These are phyloP conservation scores for Toxotes jaculatrix DNA, from an alignment of 2,113 vertebrate species.

Conservation along the genomic window DNA sequence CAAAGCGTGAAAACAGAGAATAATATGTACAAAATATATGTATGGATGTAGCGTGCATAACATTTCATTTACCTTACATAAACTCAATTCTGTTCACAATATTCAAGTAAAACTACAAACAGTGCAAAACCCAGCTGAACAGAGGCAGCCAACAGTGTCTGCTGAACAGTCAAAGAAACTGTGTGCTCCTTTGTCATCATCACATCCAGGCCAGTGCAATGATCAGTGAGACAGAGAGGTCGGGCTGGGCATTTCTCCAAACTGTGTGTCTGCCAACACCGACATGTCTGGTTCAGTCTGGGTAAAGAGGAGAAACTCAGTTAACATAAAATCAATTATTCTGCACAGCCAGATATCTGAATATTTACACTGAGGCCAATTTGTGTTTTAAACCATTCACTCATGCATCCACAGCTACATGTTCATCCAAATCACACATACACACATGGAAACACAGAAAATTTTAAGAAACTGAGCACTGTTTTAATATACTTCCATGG, in stretches of 20 bases:
- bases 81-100: constrained; percentile 11
- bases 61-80: background rate
- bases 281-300: constrained; percentile 81
- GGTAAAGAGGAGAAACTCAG: constrained; percentile 23
- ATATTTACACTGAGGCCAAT: background rate
- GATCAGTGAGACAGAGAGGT: constrained; percentile 81
- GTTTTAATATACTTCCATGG: background rate
- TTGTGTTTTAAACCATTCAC: background rate
- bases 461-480: background rate
- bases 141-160: constrained; percentile 10
- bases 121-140: constrained; percentile 25
- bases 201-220: constrained; percentile 14
- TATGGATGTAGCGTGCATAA: constrained; percentile 17
- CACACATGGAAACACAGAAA: accelerated
- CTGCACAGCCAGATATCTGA: background rate
- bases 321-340: constrained; percentile 22
- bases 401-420: background rate
- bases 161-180: constrained; percentile 5
- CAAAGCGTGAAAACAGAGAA: constrained; percentile 32
- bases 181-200: background rate
- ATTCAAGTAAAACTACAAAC: constrained; percentile 42
- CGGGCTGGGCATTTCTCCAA: constrained; percentile 84
- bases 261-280: constrained; percentile 76
- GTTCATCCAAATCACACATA: background rate
- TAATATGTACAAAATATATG: constrained; percentile 41